These are phyloP conservation scores for Galerucella calmariensis DNA, from an alignment of 2,888 invertebrate genomes.

Conservation along the genomic window DNA sequence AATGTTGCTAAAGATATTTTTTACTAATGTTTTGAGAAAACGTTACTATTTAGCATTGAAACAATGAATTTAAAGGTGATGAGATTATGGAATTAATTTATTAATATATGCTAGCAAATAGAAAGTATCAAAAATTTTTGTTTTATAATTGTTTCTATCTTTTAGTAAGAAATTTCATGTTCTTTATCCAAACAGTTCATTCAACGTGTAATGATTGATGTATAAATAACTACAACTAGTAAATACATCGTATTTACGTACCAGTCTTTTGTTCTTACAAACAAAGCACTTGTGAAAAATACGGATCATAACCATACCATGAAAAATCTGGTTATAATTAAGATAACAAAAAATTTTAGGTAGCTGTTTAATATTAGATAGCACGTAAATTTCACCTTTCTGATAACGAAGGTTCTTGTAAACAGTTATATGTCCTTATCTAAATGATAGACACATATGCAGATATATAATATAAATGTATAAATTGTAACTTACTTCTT, in stretches of 20 bases:
- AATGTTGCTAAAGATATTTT: no score
- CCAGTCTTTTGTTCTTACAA: slow-evolving; percentile 9
- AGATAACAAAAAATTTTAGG: background rate
- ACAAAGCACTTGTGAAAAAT: slow-evolving; percentile 1
- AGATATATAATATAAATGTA: background rate
- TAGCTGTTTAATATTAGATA: background rate
- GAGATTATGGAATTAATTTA: background rate
- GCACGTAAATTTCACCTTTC: slow-evolving; percentile 9
- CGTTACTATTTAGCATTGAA: no score
- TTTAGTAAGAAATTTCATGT: background rate
- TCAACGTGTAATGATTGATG: background rate
- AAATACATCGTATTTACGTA: slow-evolving; percentile 1
- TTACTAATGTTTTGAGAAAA: no score
- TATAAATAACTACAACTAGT: slow-evolving; percentile 14
- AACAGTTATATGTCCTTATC: slow-evolving; percentile 10
- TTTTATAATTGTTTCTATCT: background rate
- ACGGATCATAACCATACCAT: background rate
- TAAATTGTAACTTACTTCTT: slow-evolving; percentile 79
- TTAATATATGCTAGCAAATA: background rate
- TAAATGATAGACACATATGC: background rate
- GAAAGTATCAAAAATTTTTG: background rate
- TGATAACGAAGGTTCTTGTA: slow-evolving; percentile 8
- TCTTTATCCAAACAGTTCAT: background rate
- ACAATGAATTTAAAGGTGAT: no score
- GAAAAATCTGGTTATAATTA: background rate